Evolutionary conservation across 2,113 vertebrate species (phyloP).

Genomic region (Odocoileus virginianus): DNA sequence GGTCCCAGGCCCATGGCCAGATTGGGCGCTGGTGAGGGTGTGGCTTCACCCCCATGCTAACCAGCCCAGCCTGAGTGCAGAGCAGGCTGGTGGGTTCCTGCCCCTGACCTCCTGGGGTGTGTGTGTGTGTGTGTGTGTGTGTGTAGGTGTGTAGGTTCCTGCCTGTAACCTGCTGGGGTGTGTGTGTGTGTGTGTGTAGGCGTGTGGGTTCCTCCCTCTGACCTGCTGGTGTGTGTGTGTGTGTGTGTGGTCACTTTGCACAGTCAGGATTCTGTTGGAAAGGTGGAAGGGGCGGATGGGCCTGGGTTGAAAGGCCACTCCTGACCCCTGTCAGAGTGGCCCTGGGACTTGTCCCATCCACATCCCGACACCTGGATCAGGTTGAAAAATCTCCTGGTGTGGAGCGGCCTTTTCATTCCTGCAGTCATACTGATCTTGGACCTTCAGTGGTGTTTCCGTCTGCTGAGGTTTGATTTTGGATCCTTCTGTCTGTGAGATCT

Average conservation of each 20-base stretch:
- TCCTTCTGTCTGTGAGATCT: neutral
- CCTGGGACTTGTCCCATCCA: neutral
- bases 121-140: neutral
- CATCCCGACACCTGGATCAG: fast-evolving
- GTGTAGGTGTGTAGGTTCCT: neutral
- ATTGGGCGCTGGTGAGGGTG: neutral
- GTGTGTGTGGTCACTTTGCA: neutral
- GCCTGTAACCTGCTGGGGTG: too few relatives aligned
- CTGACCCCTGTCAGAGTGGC: neutral
- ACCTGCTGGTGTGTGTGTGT: neutral
- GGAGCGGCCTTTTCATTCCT: neutral
- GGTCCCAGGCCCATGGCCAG: fast-evolving
- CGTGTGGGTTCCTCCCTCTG: neutral
- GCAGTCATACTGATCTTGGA: neutral
- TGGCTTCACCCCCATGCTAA: fast-evolving
- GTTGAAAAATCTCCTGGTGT: fast-evolving
- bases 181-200: too few relatives aligned
- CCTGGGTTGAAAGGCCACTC: neutral
- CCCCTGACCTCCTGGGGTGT: neutral
- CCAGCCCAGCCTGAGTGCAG: neutral
- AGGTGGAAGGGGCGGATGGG: neutral
- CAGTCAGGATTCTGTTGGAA: neutral
- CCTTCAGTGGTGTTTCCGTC: neutral
- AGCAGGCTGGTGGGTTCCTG: neutral
- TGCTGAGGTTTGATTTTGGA: neutral